A percentile compares a stretch with the other conserved stretches of the same genome.
Conservation (phyloP, 2,888 invertebrate species). For the Acanthoscelides obtectus region DNA sequence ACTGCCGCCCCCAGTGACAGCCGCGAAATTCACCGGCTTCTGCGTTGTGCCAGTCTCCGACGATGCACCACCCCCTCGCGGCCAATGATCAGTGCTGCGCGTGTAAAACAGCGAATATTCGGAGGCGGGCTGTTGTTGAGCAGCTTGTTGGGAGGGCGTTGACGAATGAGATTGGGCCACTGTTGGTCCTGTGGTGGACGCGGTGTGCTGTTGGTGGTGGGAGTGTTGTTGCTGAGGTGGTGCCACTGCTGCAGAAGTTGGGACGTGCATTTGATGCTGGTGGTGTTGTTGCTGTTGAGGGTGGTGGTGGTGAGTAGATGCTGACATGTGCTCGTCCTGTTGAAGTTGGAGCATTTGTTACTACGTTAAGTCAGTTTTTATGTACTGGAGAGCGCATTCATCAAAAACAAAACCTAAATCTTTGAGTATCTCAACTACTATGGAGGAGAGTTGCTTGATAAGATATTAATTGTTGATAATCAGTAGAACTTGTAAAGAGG, state of each 20-base stretch:
- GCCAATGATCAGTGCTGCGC: constrained; percentile 55
- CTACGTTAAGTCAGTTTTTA: too few relatives aligned
- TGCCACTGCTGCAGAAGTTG: not conserved
- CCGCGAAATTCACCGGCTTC: constrained; percentile 65
- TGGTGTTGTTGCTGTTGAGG: constrained; percentile 1
- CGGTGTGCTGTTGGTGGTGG: not conserved
- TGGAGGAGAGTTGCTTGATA: too few relatives aligned
- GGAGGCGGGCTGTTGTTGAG: constrained; percentile 44
- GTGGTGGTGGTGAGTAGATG: not conserved
- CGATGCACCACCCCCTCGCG: constrained; percentile 49
- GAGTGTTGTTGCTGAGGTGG: not conserved
- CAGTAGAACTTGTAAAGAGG: too few relatives aligned
- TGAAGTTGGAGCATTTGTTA: too few relatives aligned
- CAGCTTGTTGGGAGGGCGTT: not conserved
- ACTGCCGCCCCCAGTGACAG: constrained; percentile 56
- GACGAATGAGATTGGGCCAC: not conserved
- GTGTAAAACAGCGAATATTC: constrained; percentile 90
- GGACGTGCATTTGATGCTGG: not conserved
- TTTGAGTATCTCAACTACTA: too few relatives aligned
- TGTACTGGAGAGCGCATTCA: too few relatives aligned
- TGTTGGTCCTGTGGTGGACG: not conserved
- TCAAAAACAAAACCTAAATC: too few relatives aligned
- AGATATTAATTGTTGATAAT: too few relatives aligned
- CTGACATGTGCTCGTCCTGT: not conserved
- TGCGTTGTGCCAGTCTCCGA: constrained; percentile 52